These are phyloP conservation scores for Sus cebifrons DNA, from an alignment of 2,797 vertebrate genomes.

Conservation along the genomic window DNA sequence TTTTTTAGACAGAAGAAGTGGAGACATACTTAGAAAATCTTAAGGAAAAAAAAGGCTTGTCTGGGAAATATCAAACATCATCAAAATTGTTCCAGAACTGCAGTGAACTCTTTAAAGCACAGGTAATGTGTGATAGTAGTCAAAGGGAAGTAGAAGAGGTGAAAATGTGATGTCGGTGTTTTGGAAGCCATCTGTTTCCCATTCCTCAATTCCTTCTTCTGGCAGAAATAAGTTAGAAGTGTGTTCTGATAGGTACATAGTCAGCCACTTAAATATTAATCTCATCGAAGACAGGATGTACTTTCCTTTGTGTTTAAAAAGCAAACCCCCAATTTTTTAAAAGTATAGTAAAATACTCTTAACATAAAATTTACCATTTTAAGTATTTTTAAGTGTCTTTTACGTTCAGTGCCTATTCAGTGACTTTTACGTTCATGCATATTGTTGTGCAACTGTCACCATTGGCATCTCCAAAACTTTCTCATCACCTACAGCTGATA, in stretches of 20 bases:
- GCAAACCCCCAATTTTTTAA: neutral
- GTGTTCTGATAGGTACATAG: conserved; percentile 31
- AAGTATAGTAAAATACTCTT: neutral
- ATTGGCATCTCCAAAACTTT: neutral
- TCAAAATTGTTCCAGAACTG: conserved; percentile 91
- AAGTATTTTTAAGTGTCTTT: neutral
- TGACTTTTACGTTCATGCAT: neutral
- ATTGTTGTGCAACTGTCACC: neutral
- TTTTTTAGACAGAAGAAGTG: conserved; percentile 89
- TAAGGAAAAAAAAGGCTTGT: conserved; percentile 88
- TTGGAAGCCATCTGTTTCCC: neutral
- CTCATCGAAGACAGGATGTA: neutral
- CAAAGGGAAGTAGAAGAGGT: conserved; percentile 51
- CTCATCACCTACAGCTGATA: neutral
- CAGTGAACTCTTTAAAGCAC: conserved; percentile 93
- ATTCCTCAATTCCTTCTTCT: neutral
- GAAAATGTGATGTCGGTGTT: neutral
- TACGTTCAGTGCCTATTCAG: neutral
- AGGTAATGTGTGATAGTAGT: conserved; percentile 89
- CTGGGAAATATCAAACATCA: conserved; percentile 89
- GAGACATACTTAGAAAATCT: conserved; percentile 88
- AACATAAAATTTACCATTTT: neutral
- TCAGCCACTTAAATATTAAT: neutral
- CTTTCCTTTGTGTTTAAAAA: conserved; percentile 44
- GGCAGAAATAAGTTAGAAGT: conserved; percentile 53